phyloP scores from a whole-genome alignment of 2,888 invertebrate genomes.

The Morinoia aosen region DNA sequence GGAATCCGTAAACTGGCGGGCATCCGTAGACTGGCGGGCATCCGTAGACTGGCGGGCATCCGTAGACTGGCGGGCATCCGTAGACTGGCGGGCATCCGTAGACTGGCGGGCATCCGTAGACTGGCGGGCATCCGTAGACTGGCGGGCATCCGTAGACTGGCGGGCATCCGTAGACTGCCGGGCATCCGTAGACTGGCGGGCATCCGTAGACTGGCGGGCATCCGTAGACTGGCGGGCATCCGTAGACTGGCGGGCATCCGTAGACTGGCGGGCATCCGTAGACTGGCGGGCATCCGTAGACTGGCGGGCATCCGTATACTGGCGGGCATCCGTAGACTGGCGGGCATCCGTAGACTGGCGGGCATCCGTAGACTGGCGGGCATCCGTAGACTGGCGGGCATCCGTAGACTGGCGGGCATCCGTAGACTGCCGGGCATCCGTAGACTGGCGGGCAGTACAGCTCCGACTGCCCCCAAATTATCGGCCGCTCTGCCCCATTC shows the following conservation, averaged over 20 bases:
- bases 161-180: background rate
- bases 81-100: slow-evolving; percentile 32
- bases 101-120: background rate
- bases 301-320: slow-evolving; percentile 16
- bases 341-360: slow-evolving; percentile 10
- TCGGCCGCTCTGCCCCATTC: background rate
- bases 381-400: background rate
- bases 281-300: slow-evolving; percentile 7
- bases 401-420: background rate
- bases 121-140: slow-evolving; percentile 33
- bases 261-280: slow-evolving; percentile 7
- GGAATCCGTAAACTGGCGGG: background rate
- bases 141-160: background rate
- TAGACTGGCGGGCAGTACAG: slow-evolving; percentile 6
- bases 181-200: slow-evolving; percentile 6
- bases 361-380: slow-evolving; percentile 6
- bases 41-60: slow-evolving; percentile 16
- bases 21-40: too few relatives aligned
- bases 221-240: background rate
- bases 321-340: background rate
- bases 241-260: background rate
- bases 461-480: slow-evolving; percentile 9
- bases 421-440: background rate
- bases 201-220: background rate
- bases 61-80: too few relatives aligned